Evolutionary conservation across 2,888 invertebrate genomes (phyloP), one percentile per base, ranked within the genome.

Genomic region (Orthosia cruda): DNA sequence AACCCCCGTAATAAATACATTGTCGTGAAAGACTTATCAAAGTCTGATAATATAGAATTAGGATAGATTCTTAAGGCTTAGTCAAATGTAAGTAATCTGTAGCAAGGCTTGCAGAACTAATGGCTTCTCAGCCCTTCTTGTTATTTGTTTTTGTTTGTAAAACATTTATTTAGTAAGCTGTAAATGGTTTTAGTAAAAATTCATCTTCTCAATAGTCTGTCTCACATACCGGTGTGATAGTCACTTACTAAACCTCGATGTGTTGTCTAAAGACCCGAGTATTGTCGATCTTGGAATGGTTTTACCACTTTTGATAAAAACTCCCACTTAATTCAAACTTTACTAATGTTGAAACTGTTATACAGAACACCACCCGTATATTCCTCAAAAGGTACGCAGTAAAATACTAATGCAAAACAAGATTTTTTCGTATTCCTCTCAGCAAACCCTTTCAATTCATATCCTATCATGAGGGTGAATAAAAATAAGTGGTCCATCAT

Each of bases 11-110:
- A 40, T 32, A 58, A 18, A 57, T 13, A 68, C 18, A 55, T 47
- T 55, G 20, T 77, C 77, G 12, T 50, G 49, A 50, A 69, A 75
- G 70, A 76, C 75, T 76, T 76, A 57, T 26, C 26, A 11, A 75
- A 69, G 78, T 77, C 78, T 76, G 78, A 78, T 69, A 45, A n/a
- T 26, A 55, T 77, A 77, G 23, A 18, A n/a, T 49, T 62, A 76
- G 20, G 4, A 57, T 78, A 70, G 11, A 45, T 69, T 64, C 15
- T 7, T 26, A n/a, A 45, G 55, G 49, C 26, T 55, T 50, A 65
- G 40, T 67, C 52, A 50, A 49, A 55, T 52, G 45, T 61, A 52
- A 49, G 55, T 66, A 26, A 26, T 47, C 2, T 20, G 55, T 72
- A 66, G 65, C 23, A 63, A 77, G 47, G 58, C 77, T 66, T 69